Evolutionary conservation across 2,113 vertebrate species (phyloP).

Genomic region (Ammodramus savannarum): DNA sequence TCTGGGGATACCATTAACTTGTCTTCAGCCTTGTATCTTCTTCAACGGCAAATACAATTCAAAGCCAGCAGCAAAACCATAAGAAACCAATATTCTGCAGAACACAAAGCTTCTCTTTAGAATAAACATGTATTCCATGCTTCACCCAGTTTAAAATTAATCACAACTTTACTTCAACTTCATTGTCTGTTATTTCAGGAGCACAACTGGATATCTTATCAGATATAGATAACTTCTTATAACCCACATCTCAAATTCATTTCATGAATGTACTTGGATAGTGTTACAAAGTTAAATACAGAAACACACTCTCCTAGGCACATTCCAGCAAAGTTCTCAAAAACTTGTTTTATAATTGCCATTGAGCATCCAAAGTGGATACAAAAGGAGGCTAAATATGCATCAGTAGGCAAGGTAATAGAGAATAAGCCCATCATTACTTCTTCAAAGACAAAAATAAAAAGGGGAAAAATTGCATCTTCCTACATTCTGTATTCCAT

Average conservation of each 20-base stretch:
- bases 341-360: background rate
- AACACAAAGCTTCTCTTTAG: background rate
- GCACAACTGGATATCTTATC: background rate
- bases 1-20: background rate
- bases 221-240: background rate
- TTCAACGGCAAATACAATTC: background rate
- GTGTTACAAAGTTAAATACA: background rate
- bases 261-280: background rate
- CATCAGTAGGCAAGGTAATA: background rate
- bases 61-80: background rate
- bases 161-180: background rate
- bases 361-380: background rate
- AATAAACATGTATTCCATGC: background rate
- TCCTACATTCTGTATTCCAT: background rate
- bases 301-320: background rate
- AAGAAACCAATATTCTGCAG: background rate
- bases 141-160: background rate
- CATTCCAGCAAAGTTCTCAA: background rate
- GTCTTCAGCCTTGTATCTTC: background rate
- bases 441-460: background rate
- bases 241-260: background rate
- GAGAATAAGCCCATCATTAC: background rate
- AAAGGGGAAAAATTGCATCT: no score
- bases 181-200: background rate
- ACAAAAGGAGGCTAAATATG: background rate